Base-by-base conservation (phyloP, 1,140 invertebrate species). In the Drosophila lini region DNA sequence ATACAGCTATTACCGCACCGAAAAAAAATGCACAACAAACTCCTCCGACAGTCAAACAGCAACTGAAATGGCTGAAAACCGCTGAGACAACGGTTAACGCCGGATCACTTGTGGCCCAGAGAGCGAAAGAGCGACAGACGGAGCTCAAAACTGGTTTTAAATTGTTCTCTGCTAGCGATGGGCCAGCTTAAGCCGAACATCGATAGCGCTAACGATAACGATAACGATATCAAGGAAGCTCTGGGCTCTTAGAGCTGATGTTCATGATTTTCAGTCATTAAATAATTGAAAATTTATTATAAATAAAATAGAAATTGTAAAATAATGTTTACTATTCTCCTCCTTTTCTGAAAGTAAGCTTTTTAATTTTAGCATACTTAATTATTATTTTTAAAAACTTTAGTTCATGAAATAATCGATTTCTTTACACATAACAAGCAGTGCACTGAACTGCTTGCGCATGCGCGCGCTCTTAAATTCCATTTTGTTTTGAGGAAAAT, bases 11-110 rank as follows among this genome's bases (percentile, higher is more conserved):
- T 55, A 55, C 52, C 52, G 52, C 52, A 55, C 53, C 34, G 34
- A 68, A 68, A 62, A 65, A 68, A 68, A 68, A 40, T 36, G 47
- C 64, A 69, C 65, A 63, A 63, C 65, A 63, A 69, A 53, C 65
- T 69, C 9, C 56, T 71, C 56, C 74, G 75, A 47, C 74, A 77
- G 74, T 78, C 52, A 58, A 42, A 48, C 74, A 77, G 73, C 63
- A 78, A 77, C 74, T 78, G 74, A 75, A 58, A 65, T 61, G 62
- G 44, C 25, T 34, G 7, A 41, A 45, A 62, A 47, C 58, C 56
- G 42, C 25, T 36, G 57, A 19, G 34, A 13, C 38, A 53, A 41
- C 48, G 25, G 60, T 63, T 53, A 38, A 63, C 61, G 22, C 19
- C 44, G 65, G 65, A 74, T 56, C 73, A 74, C 67, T 71, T 62